Base-by-base conservation (phyloP, 2,888 invertebrate species). In the Allolobophora icterica region DNA sequence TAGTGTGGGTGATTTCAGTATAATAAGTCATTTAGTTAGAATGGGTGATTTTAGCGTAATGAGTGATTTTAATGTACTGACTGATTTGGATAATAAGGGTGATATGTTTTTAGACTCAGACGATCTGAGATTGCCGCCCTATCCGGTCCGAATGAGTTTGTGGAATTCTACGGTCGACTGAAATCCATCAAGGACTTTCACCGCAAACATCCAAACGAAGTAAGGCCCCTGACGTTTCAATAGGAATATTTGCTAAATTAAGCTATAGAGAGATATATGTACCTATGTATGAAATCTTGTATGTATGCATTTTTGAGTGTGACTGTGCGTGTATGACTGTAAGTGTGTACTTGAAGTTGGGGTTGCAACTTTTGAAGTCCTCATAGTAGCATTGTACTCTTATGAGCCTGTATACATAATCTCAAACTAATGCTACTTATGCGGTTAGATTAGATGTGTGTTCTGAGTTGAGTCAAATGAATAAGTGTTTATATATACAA, bases 141-240 rank as follows among this genome's bases (percentile, higher is more conserved):
- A 38, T 98, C 99, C 0, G 99, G 99, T 0, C 99, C 99, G 1
- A 99, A 99, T 96, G 99, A 99, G 95, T 99, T 99, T 95, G 97
- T 97, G 92, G 99, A 99, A 95, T 99, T 99, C 95, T 99, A 99
- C 95, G 97, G 97, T 0, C 96, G 99, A 83, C 96, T 99, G 24
- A 98, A 99, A 95, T 97, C 97, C 93, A 98, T 99, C 91, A 99
- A 99, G 95, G 99, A 99, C 94, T 99, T 99, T 95, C 99, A 99
- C 95, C 97, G 98, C 91, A 97, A 97, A 95, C 98, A 99, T 96
- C 99, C 99, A 0, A 98, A 98, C 96, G 99, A 99, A 96, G 97
- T 98, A 94, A 91, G 90, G 24, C 21, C 24, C 19, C 35, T 8
- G 38, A 38, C 8, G 38, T 38, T 38, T 38, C 34, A 89, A 89